A percentile compares a stretch with the other conserved stretches of the same genome.
phyloP scores from a whole-genome alignment of 2,888 invertebrate species.

The Cantharis flavilabris region DNA sequence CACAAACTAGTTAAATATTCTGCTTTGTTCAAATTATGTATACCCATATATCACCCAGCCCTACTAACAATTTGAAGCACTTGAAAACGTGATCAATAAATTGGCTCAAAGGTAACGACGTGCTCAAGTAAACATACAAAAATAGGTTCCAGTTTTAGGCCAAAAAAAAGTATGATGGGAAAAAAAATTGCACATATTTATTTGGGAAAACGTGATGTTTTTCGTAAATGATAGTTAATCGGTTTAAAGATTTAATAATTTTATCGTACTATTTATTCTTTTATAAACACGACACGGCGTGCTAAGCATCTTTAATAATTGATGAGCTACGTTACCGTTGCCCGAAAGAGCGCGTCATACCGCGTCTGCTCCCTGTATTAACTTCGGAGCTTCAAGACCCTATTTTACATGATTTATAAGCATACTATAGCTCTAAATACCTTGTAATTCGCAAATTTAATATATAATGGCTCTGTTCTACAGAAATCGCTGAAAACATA shows the following conservation, averaged over 20 bases:
- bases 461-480: slow-evolving; percentile 63
- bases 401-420: slow-evolving; percentile 66
- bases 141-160: background rate
- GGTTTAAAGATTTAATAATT: background rate
- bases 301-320: slow-evolving; percentile 20
- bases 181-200: too few species aligned
- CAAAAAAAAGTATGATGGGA: too few species aligned
- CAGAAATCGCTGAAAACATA: slow-evolving; percentile 53
- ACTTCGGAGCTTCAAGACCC: slow-evolving; percentile 51
- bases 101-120: background rate
- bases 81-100: background rate
- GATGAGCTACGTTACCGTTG: slow-evolving; percentile 26
- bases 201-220: too few species aligned
- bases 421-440: slow-evolving; percentile 74
- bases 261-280: background rate
- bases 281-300: background rate
- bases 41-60: background rate
- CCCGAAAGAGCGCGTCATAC: slow-evolving; percentile 30
- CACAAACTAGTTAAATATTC: background rate
- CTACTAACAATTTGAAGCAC: background rate
- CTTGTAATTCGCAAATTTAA: slow-evolving; percentile 78
- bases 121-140: background rate
- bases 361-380: slow-evolving; percentile 51
- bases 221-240: background rate
- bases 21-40: background rate